A percentile compares a stretch with the other conserved stretches of the same genome.
Evolutionary conservation across 1,140 invertebrate species (phyloP).

Genomic region (Zophobas morio): DNA sequence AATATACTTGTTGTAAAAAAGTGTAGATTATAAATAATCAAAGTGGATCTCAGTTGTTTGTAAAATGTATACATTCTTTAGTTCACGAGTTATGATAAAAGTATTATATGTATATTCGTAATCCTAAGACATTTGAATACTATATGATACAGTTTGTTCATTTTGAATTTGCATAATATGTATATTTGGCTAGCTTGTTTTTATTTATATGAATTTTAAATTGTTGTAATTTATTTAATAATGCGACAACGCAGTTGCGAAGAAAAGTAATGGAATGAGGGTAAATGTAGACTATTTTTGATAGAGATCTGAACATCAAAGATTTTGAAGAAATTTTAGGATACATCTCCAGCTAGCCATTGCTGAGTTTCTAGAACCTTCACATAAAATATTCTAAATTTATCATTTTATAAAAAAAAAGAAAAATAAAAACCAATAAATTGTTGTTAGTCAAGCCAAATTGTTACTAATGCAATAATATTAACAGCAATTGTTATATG

Average conservation of each 20-base stretch:
- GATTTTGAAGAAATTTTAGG: constrained; percentile 25
- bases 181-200: constrained; percentile 38
- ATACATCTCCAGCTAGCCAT: constrained; percentile 35
- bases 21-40: constrained; percentile 15
- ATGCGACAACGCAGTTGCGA: not conserved
- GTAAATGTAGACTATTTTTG: constrained; percentile 41
- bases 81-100: constrained; percentile 36
- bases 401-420: constrained; percentile 35
- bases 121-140: constrained; percentile 24
- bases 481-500: constrained; percentile 48
- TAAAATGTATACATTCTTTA: constrained; percentile 43
- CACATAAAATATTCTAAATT: constrained; percentile 42
- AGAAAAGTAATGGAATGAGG: constrained; percentile 31
- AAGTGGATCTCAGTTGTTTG: constrained; percentile 44
- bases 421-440: constrained; percentile 36
- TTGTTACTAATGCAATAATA: constrained; percentile 49
- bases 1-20: constrained; percentile 30
- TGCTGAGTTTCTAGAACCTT: constrained; percentile 29
- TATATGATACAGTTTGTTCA: constrained; percentile 20
- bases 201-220: constrained; percentile 26
- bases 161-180: constrained; percentile 32
- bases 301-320: constrained; percentile 22
- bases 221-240: not conserved
- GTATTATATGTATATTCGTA: constrained; percentile 43
- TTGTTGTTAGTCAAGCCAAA: constrained; percentile 44